Base-by-base conservation (phyloP, 1,140 invertebrate species). In the Macrostomum lignano region DNA sequence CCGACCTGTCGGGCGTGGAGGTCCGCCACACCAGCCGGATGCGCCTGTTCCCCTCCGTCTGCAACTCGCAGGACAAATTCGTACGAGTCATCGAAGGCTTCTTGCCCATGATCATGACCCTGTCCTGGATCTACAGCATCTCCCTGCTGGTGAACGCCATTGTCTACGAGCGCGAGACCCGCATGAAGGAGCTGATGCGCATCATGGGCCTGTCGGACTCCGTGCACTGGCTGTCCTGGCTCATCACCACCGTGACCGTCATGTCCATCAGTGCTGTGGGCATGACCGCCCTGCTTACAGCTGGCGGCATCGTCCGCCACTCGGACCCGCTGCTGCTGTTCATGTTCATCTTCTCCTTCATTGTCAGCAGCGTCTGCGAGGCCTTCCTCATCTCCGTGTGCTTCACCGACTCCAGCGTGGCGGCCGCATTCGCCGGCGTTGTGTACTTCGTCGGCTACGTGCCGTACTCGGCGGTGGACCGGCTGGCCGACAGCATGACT, bases 381-480 rank as follows among this genome's bases (percentile, higher is more conserved):
- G 61, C 63, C 35, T 69, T 69, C 42, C 44, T 68, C 13, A 47
- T 69, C 38, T 56, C 48, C 35, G 47, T 52, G 5, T 63, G 68
- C 32, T 69, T 69, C 44, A 60, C 37, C 44, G 70, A 51, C 30
- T 70, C 68, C 3, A 73, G 72, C 45, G 64, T 68, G 20, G 71
- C 71, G 5, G 67, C 73, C 0, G 59, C 71, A 37, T 63, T 69
- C 42, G 60, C 47, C 11, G 64, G 65, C 21, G 51, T 73, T n/a
- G 47, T 71, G 24, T 77, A 71, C 65, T 74, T 76, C 42, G 44
- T 73, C 4, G 54, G 65, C 1, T 73, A 71, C 41, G 52, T 71
- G 9, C 73, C 73, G 4, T 72, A 69, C 42, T 59, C 61, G 13
- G 57, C 67, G 37, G 45, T 33, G 9, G 31, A 14, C 15, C 19